These are phyloP conservation scores for Bombyx mori DNA, from an alignment of 1,140 invertebrate species.

Conservation along the genomic window ASM3026992v2 NC_085108.1:147501-148000, in stretches of 20 bases:
- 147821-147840: conserved; percentile 12
- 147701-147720: conserved; percentile 16
- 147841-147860: conserved; percentile 45
- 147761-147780: conserved; percentile 57
- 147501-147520: no score
- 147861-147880: conserved; percentile 29
- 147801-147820: conserved; percentile 1
- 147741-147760: conserved; percentile 66
- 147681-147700: no score
- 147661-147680: no score
- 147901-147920: neutral
- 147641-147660: no score
- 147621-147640: no score
- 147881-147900: conserved; percentile 1
- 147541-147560: no score
- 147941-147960: neutral
- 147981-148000: conserved; percentile 19
- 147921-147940: neutral
- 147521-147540: no score
- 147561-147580: no score
- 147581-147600: no score
- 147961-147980: neutral
- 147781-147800: conserved; percentile 44
- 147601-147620: no score
- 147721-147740: conserved; percentile 60